Conservation (phyloP, 2,888 invertebrate genomes). For the Orthosia cruda region DNA sequence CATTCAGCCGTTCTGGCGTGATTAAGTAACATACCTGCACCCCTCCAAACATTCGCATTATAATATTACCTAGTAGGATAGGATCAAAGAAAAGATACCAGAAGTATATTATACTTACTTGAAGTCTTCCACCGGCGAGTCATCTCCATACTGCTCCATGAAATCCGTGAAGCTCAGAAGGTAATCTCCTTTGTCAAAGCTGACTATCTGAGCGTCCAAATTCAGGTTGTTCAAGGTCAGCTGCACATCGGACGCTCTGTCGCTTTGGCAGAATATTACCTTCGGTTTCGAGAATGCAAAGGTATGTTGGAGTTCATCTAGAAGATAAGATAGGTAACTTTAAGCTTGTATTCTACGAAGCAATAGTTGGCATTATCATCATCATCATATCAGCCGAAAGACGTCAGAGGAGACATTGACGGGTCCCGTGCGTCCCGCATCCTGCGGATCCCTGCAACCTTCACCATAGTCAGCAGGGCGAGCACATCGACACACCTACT, state of each 20-base stretch:
- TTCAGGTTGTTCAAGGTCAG: conserved; percentile 74
- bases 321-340: conserved; percentile 45
- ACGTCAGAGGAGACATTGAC: too few relatives aligned
- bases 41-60: too few relatives aligned
- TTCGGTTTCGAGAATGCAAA: conserved; percentile 78
- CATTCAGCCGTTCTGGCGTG: too few relatives aligned
- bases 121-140: conserved; percentile 75
- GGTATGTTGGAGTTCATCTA: conserved; percentile 78
- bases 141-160: conserved; percentile 73
- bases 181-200: conserved; percentile 79
- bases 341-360: not conserved
- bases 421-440: too few relatives aligned
- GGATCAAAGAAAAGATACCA: not conserved
- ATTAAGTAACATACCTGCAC: too few relatives aligned
- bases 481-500: too few relatives aligned
- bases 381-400: too few relatives aligned
- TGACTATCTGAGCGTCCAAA: conserved; percentile 76
- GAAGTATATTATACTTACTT: conserved; percentile 70
- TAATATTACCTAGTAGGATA: too few relatives aligned
- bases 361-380: not conserved
- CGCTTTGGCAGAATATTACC: conserved; percentile 82
- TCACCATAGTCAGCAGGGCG: too few relatives aligned
- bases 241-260: conserved; percentile 77
- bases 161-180: conserved; percentile 76
- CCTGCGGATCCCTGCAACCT: too few relatives aligned